Conservation (phyloP, 2,888 invertebrate genomes). For the Spodoptera littoralis region DNA sequence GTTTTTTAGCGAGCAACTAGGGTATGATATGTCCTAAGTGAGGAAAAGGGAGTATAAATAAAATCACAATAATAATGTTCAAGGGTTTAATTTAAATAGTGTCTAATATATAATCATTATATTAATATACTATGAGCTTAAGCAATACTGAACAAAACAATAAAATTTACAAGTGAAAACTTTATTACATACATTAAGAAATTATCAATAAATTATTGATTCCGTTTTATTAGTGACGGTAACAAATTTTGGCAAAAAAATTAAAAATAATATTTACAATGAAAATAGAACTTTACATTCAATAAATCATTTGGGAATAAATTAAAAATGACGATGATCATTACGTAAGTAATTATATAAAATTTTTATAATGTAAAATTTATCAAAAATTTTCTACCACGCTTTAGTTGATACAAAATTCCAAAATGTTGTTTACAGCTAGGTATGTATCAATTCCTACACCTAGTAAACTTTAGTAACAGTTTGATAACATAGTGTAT, state of each 20-base stretch:
- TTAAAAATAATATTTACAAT: conserved; percentile 82
- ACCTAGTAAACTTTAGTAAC: conserved; percentile 58
- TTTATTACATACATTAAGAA: conserved; percentile 67
- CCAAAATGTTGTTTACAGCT: conserved; percentile 55
- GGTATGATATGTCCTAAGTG: neutral
- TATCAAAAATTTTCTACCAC: conserved; percentile 74
- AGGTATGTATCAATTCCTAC: conserved; percentile 70
- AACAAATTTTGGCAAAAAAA: conserved; percentile 78
- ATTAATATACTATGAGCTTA: conserved; percentile 85
- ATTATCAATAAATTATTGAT: conserved; percentile 68
- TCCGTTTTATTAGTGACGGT: conserved; percentile 64
- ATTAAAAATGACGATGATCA: conserved; percentile 56
- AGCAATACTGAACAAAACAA: conserved; percentile 87
- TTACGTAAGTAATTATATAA: too few species aligned
- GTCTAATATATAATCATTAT: conserved; percentile 78
- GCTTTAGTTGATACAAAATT: conserved; percentile 64
- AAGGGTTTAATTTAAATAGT: conserved; percentile 80
- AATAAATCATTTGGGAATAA: conserved; percentile 53
- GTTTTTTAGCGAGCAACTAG: too few species aligned
- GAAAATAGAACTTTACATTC: conserved; percentile 56
- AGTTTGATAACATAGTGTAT: conserved; percentile 46
- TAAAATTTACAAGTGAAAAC: conserved; percentile 86
- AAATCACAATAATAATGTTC: conserved; percentile 45
- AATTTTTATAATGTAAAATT: conserved; percentile 67
- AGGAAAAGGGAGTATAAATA: conserved; percentile 7